phyloP scores from a whole-genome alignment of 2,888 invertebrate species.

The Beris chalybata region DNA sequence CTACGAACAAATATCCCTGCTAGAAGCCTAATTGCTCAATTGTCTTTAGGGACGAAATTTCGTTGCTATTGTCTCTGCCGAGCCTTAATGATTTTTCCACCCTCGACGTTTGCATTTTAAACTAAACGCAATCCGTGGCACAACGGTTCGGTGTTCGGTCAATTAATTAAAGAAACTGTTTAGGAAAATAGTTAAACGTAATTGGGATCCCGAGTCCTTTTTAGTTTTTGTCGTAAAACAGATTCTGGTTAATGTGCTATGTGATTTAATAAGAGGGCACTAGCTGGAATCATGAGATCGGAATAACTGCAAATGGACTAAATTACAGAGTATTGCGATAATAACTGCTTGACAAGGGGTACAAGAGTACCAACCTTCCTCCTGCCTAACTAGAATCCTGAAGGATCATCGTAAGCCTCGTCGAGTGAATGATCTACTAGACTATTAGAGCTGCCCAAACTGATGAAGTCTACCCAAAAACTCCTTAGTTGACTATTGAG shows the following conservation, averaged over 20 bases:
- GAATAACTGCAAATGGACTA: too few relatives aligned
- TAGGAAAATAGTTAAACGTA: slow-evolving; percentile 7
- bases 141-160: slow-evolving; percentile 12
- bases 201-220: slow-evolving; percentile 15
- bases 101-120: slow-evolving; percentile 27
- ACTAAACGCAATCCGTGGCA: slow-evolving; percentile 14
- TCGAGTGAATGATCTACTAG: too few relatives aligned
- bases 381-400: too few relatives aligned
- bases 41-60: slow-evolving; percentile 34
- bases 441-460: too few relatives aligned
- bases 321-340: too few relatives aligned
- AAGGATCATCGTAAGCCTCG: too few relatives aligned
- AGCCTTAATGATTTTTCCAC: slow-evolving; percentile 29
- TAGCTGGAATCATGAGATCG: too few relatives aligned
- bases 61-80: background rate
- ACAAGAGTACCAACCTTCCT: too few relatives aligned
- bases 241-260: background rate
- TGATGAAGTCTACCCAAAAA: too few relatives aligned
- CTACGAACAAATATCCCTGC: background rate
- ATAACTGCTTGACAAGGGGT: too few relatives aligned
- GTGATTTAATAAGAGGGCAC: too few relatives aligned
- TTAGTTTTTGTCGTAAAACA: slow-evolving; percentile 13
- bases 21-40: slow-evolving; percentile 36
- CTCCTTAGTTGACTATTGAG: too few relatives aligned
- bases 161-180: slow-evolving; percentile 19